Base-by-base conservation (phyloP, 2,113 vertebrate genomes). In the Gallinago paraguaiae region DNA sequence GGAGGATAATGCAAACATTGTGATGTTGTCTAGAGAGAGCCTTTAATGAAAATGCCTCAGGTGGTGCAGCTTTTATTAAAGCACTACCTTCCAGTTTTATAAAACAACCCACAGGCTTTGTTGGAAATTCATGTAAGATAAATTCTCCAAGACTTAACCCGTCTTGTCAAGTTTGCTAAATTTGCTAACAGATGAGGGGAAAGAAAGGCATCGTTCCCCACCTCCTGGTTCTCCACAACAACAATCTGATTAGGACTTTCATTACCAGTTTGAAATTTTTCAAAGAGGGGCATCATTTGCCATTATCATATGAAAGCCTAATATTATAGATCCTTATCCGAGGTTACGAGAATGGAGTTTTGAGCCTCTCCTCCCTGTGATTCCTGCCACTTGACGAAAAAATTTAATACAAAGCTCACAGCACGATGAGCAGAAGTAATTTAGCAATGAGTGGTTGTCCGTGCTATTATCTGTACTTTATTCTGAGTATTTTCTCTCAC, bases 31-130 rank as follows among this genome's bases (percentile, higher is more conserved):
- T 97, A 96, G 95, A 98, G 98, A 98, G 96, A 97, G 96, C 97
- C 98, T 97, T 98, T 99, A 99, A 99, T 99, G 98, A 99, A 99
- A 99, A 97, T 97, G 98, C 98, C 98, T 98, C 98, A 98, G 98
- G 98, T 99, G 98, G 97, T 97, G 93, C 86, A 94, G 97, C 96
- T 97, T 98, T 98, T 98, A 98, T 97, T 98, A 98, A 98, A 98
- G 98, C 91, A 37, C 95, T 95, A 97, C 97, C 97, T 97, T 98
- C 97, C 93, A 78, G 71, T 98, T 97, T 98, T 96, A 97, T 97
- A 97, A 96, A 98, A 96, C 96, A 97, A 93, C 93, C 94, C 56
- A 53, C 71, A 41, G 96, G 96, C 98, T 99, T 98, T 98, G 98
- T 98, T 98, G 97, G 97, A 97, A 98, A 98, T 98, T 97, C 97